phyloP scores from a whole-genome alignment of 2,888 invertebrate genomes.

The Sepioteuthis lessoniana region DNA sequence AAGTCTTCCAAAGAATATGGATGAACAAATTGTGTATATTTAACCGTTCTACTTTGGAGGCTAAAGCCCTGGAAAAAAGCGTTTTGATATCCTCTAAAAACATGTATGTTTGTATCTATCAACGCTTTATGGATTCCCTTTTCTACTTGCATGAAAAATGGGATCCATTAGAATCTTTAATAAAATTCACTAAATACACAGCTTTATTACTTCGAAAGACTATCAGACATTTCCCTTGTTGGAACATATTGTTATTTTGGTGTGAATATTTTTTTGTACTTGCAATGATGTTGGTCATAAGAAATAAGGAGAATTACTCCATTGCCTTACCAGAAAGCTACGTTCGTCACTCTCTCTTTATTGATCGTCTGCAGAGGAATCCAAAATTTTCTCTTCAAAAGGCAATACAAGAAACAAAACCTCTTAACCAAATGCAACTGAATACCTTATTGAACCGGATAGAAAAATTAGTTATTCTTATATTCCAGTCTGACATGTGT shows the following conservation, averaged over 20 bases:
- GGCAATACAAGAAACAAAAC: background rate
- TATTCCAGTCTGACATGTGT: slow-evolving; percentile 51
- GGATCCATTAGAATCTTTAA: slow-evolving; percentile 59
- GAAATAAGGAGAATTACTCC: slow-evolving; percentile 49
- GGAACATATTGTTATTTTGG: slow-evolving; percentile 61
- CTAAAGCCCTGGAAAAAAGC: no score
- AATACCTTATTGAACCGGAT: slow-evolving; percentile 53
- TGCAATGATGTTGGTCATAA: slow-evolving; percentile 57
- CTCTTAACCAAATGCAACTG: background rate
- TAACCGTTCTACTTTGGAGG: background rate
- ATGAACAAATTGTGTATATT: background rate
- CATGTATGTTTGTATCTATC: background rate
- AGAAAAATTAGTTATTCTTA: slow-evolving; percentile 52
- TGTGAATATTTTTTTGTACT: slow-evolving; percentile 59
- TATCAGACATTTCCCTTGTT: slow-evolving; percentile 54
- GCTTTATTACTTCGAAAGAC: slow-evolving; percentile 50
- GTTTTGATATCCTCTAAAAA: background rate
- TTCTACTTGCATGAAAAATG: slow-evolving; percentile 49
- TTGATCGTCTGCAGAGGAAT: slow-evolving; percentile 55
- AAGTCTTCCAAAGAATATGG: background rate
- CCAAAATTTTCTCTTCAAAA: slow-evolving; percentile 35
- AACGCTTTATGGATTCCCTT: slow-evolving; percentile 56
- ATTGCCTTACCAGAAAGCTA: slow-evolving; percentile 58
- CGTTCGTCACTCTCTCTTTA: slow-evolving; percentile 54
- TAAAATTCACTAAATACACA: slow-evolving; percentile 61